Conservation (phyloP, 2,888 invertebrate genomes). For the Heterodera filipjevi region DNA sequence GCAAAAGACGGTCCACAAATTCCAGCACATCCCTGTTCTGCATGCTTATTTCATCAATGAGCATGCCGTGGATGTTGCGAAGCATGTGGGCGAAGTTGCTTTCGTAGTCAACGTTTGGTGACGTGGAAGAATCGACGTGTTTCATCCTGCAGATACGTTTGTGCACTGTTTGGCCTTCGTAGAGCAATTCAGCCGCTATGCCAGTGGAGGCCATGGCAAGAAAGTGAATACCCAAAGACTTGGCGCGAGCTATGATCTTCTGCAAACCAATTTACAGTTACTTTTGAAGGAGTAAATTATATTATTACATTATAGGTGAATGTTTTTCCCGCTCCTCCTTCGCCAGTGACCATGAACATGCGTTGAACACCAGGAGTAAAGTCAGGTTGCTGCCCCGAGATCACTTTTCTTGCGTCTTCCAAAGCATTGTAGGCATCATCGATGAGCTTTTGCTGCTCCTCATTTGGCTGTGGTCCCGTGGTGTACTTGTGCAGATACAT, state of each 20-base stretch:
- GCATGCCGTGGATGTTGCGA: conserved; percentile 34
- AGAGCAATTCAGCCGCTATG: conserved; percentile 29
- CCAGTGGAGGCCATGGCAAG: conserved; percentile 36
- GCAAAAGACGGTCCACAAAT: conserved; percentile 26
- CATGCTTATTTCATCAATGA: conserved; percentile 37
- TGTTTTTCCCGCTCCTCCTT: background rate
- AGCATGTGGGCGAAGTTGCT: conserved; percentile 21
- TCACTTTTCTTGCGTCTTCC: background rate
- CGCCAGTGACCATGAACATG: background rate
- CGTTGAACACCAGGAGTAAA: background rate
- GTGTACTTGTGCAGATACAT: background rate
- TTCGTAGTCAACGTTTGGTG: conserved; percentile 20
- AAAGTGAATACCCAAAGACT: background rate
- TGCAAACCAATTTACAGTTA: background rate
- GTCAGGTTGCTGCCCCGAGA: background rate
- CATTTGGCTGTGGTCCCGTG: background rate
- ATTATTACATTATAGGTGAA: background rate
- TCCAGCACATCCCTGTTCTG: conserved; percentile 17
- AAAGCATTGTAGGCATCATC: background rate
- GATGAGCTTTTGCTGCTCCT: background rate
- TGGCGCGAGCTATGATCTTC: background rate
- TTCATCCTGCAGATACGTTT: background rate
- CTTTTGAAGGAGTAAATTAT: background rate
- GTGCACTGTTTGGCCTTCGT: conserved; percentile 27
- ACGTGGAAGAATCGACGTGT: conserved; percentile 13